These are phyloP conservation scores for Micronycteris hirsuta DNA, from an alignment of 2,113 vertebrate genomes.

Conservation along the genomic window DNA sequence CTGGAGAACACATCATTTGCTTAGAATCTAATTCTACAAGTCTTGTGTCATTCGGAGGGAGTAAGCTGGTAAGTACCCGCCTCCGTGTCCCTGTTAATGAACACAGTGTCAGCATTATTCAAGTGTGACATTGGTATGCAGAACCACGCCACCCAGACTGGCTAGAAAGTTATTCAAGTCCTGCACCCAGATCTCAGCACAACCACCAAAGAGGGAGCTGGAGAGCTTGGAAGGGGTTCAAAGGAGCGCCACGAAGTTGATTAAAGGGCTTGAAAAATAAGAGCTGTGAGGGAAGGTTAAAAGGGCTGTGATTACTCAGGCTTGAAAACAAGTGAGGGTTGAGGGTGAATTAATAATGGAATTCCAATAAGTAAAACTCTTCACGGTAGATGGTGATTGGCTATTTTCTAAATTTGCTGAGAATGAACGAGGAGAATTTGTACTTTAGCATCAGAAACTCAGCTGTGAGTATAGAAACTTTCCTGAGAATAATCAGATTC, in stretches of 20 bases:
- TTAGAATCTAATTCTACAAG: slow-evolving; percentile 90
- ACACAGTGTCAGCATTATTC: not conserved
- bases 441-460: not conserved
- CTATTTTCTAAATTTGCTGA: slow-evolving; percentile 9
- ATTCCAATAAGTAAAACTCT: slow-evolving; percentile 24
- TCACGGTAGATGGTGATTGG: not conserved
- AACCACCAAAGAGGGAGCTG: not conserved
- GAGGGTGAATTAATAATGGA: slow-evolving; percentile 28
- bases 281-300: slow-evolving; percentile 5
- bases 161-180: not conserved
- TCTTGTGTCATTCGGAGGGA: slow-evolving; percentile 84
- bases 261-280: slow-evolving; percentile 51
- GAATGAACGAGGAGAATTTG: not conserved
- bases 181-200: not conserved
- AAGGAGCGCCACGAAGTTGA: slow-evolving; percentile 1
- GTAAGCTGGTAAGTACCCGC: slow-evolving; percentile 85
- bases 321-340: slow-evolving; percentile 51
- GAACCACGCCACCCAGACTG: not conserved
- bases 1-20: slow-evolving; percentile 89
- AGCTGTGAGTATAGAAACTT: not conserved
- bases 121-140: not conserved
- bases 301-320: slow-evolving; percentile 57
- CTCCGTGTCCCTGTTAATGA: not conserved
- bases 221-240: slow-evolving; percentile 39
- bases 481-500: not conserved